Conservation (phyloP, 64 coral and sea anemone genomes). For the Dendrophyllia cribrosa region DNA sequence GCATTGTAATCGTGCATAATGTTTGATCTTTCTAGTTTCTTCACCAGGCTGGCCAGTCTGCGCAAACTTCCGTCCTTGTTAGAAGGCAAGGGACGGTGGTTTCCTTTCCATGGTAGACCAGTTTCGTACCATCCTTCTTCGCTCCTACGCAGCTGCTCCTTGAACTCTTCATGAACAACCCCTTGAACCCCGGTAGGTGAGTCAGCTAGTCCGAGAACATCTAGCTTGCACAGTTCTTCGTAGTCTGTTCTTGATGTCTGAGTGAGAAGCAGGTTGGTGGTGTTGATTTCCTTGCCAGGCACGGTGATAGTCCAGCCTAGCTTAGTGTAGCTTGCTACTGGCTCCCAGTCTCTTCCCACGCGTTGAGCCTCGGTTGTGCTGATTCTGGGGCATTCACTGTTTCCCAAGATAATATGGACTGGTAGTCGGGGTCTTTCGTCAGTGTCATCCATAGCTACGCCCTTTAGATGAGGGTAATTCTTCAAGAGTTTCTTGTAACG, state of each 20-base stretch:
- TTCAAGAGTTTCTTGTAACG: not conserved
- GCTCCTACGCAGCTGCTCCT: not conserved
- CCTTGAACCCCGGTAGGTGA: not conserved
- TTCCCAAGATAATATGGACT: no score
- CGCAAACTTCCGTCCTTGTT: not conserved
- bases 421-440: no score
- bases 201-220: not conserved
- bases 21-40: not conserved
- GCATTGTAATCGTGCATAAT: not conserved
- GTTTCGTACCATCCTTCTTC: constrained; percentile 2
- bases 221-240: no score
- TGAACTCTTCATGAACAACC: not conserved
- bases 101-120: not conserved
- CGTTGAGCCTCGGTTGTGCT: no score
- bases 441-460: no score
- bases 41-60: not conserved
- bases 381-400: no score
- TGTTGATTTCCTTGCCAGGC: no score
- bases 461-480: not conserved
- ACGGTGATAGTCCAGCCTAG: no score
- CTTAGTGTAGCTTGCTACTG: no score
- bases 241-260: no score
- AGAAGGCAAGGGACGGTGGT: not conserved
- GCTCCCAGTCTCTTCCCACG: no score
- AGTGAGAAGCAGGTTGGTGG: no score